Evolutionary conservation across 2,113 vertebrate genomes (phyloP).

Genomic region (Pelodiscus sinensis): DNA sequence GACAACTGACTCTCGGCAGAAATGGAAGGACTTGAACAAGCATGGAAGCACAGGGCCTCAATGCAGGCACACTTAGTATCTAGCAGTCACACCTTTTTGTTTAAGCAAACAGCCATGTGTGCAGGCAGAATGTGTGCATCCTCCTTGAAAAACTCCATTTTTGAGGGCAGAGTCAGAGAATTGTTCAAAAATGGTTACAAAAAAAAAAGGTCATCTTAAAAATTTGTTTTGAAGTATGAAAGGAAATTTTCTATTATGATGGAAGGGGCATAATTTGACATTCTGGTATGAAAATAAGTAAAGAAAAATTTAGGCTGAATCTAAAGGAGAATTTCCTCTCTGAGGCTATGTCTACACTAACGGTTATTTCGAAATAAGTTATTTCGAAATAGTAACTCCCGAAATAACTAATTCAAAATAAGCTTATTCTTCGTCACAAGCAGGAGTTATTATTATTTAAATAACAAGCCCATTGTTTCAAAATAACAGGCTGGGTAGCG

Average conservation of each 20-base stretch:
- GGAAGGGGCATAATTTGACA: rapidly evolving
- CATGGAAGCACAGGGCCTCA: neutral
- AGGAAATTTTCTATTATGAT: rapidly evolving
- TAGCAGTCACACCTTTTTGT: neutral
- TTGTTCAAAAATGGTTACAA: neutral
- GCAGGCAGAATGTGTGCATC: rapidly evolving
- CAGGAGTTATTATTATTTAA: too few relatives aligned
- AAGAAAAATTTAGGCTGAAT: neutral
- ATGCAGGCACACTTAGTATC: neutral
- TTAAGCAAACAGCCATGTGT: neutral
- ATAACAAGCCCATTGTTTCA: too few relatives aligned
- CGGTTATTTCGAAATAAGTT: too few relatives aligned
- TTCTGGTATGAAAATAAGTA: neutral
- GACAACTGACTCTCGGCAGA: neutral
- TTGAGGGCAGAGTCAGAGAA: neutral
- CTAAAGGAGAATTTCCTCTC: neutral
- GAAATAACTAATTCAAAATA: too few relatives aligned
- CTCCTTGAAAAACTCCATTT: neutral
- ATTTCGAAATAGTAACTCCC: too few relatives aligned
- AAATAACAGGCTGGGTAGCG: too few relatives aligned
- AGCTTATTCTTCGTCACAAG: too few relatives aligned
- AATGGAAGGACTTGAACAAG: neutral
- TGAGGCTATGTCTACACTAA: neutral
- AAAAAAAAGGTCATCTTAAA: neutral
- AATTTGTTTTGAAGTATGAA: neutral